Percentiles rank a stretch among this genome's conserved stretches.
phyloP scores from a whole-genome alignment of 1,140 invertebrate species.

The Bacillus rossius region DNA sequence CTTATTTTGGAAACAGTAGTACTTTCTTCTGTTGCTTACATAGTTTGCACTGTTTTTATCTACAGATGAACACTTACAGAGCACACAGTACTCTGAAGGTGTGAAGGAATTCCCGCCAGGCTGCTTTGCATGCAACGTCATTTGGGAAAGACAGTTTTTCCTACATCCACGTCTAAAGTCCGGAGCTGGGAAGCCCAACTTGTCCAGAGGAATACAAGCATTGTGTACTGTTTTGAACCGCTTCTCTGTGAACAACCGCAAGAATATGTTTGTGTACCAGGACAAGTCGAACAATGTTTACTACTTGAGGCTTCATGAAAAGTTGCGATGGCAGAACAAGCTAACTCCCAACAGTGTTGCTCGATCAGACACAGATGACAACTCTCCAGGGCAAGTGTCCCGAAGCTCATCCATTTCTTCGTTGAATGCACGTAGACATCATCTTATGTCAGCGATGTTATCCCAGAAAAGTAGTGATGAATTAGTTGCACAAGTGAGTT shows the following conservation, averaged over 20 bases:
- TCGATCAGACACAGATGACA: constrained; percentile 25
- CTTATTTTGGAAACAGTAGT: neutral
- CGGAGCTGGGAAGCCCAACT: constrained; percentile 51
- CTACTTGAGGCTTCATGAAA: constrained; percentile 53
- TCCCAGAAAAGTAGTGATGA: constrained; percentile 23
- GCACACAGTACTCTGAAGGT: constrained; percentile 39
- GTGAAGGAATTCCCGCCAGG: constrained; percentile 53
- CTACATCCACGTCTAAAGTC: constrained; percentile 69
- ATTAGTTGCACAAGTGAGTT: constrained; percentile 15
- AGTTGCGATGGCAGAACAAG: constrained; percentile 22
- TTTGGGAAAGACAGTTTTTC: constrained; percentile 65
- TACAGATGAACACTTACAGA: neutral
- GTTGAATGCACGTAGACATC: constrained; percentile 30
- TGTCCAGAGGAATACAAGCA: constrained; percentile 57
- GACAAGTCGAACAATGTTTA: constrained; percentile 63
- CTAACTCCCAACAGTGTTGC: neutral
- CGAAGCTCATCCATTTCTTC: constrained; percentile 45
- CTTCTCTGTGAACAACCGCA: constrained; percentile 68
- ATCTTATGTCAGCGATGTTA: neutral
- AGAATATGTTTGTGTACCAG: constrained; percentile 77
- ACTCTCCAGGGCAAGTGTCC: constrained; percentile 38
- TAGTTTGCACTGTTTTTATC: neutral
- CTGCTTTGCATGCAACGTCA: constrained; percentile 64
- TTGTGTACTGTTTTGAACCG: constrained; percentile 61
- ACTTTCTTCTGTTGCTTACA: no score